A percentile compares a stretch with the other conserved stretches of the same genome.
Evolutionary conservation across 2,113 vertebrate genomes (phyloP).

Genomic region (Suricata suricatta): DNA sequence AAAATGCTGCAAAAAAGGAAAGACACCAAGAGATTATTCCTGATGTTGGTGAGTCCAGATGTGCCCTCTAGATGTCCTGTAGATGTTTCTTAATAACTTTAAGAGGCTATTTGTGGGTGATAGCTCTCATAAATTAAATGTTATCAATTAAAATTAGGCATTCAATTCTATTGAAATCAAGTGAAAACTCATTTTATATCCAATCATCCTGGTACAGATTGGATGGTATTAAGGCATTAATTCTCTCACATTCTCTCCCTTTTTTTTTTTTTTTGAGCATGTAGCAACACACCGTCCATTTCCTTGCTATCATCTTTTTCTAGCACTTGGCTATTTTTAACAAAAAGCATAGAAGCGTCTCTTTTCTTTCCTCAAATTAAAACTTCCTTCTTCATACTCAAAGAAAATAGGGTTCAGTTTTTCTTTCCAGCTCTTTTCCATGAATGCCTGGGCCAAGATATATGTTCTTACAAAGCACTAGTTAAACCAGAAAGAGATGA

Average conservation of each 20-base stretch:
- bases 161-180: background rate
- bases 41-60: background rate
- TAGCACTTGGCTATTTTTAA: background rate
- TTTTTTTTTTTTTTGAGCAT: background rate
- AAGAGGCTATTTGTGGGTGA: background rate
- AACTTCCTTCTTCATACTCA: background rate
- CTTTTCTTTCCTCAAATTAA: background rate
- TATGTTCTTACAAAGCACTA: background rate
- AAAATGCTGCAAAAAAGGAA: background rate
- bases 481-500: conserved; percentile 4
- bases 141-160: background rate
- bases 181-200: background rate
- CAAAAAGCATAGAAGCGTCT: background rate
- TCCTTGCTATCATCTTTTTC: background rate
- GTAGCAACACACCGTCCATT: background rate
- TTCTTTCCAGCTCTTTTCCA: background rate
- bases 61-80: background rate
- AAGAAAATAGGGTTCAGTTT: background rate
- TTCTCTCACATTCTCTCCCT: background rate
- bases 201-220: background rate
- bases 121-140: background rate
- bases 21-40: background rate
- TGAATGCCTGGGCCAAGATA: background rate
- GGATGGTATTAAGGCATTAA: background rate
- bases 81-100: background rate